Evolutionary conservation across 1,140 invertebrate genomes (phyloP).

Genomic region (Cydia strobilella): DNA sequence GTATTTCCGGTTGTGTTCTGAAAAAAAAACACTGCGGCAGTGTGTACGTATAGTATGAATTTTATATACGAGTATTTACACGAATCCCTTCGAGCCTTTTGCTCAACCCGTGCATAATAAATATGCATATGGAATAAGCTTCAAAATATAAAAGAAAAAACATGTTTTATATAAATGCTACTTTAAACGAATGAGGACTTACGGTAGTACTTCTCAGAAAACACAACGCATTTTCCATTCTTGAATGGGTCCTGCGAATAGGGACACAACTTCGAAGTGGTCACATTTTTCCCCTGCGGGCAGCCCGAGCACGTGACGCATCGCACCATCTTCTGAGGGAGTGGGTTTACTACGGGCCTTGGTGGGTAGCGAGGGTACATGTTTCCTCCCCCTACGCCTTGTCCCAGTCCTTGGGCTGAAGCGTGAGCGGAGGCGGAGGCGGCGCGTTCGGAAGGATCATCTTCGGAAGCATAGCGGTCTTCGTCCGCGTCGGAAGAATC

Average conservation of each 20-base stretch:
- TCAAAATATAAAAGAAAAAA: too few relatives aligned
- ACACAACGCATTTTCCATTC: slow-evolving; percentile 53
- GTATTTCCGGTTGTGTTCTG: too few relatives aligned
- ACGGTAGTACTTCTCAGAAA: slow-evolving; percentile 61
- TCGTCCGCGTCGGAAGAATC: background rate
- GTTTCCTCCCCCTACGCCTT: background rate
- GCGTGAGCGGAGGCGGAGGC: slow-evolving; percentile 18
- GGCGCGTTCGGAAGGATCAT: background rate
- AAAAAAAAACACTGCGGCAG: too few relatives aligned
- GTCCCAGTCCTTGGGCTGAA: background rate
- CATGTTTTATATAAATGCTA: too few relatives aligned
- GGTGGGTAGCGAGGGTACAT: background rate
- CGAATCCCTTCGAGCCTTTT: too few relatives aligned
- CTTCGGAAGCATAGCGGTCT: background rate
- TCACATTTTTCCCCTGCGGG: slow-evolving; percentile 41
- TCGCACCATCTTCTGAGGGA: slow-evolving; percentile 9
- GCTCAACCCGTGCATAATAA: too few relatives aligned
- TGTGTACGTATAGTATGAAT: too few relatives aligned
- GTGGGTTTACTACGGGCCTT: background rate
- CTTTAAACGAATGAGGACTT: slow-evolving; percentile 36
- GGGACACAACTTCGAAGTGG: slow-evolving; percentile 51
- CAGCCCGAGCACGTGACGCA: slow-evolving; percentile 60
- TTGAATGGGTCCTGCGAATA: slow-evolving; percentile 46
- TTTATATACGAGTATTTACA: too few relatives aligned
- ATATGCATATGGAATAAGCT: too few relatives aligned